Evolutionary conservation across 2,797 vertebrate genomes (phyloP).

Genomic region (Euphonia xanthogaster): DNA sequence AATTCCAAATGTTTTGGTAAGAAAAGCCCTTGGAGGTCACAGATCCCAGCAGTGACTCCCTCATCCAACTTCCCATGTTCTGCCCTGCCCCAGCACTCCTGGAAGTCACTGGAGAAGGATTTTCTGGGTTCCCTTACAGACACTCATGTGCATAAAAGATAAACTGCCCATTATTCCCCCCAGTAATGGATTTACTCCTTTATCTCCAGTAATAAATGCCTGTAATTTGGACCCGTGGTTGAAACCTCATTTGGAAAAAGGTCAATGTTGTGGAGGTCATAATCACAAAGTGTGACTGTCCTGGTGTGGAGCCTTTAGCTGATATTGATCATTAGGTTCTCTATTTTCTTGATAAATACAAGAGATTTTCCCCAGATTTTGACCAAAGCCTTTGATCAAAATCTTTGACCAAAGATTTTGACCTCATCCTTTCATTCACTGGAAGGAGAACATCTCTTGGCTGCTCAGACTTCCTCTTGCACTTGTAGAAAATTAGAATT

Average conservation of each 20-base stretch:
- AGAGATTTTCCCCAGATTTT: not conserved
- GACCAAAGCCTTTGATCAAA: not conserved
- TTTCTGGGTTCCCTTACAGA: not conserved
- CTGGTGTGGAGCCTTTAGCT: not conserved
- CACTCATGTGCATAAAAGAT: not conserved
- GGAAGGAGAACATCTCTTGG: accelerated
- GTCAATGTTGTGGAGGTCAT: not conserved
- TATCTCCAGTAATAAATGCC: not conserved
- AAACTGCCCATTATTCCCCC: not conserved
- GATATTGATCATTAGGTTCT: not conserved
- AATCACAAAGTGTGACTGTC: not conserved
- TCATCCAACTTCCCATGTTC: accelerated
- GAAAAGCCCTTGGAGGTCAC: not conserved
- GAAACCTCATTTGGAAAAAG: not conserved
- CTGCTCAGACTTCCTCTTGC: not conserved
- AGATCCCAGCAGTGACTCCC: not conserved
- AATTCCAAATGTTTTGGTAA: not conserved
- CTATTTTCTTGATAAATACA: accelerated
- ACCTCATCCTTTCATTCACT: accelerated
- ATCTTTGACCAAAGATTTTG: not conserved
- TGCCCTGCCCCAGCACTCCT: not conserved
- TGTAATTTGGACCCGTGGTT: not conserved
- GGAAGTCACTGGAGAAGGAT: not conserved
- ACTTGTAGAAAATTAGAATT: not conserved
- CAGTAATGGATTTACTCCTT: not conserved